These are phyloP conservation scores for Schizopygopsis pylzovi DNA, from an alignment of 2,797 vertebrate species.

Conservation along the genomic window DNA sequence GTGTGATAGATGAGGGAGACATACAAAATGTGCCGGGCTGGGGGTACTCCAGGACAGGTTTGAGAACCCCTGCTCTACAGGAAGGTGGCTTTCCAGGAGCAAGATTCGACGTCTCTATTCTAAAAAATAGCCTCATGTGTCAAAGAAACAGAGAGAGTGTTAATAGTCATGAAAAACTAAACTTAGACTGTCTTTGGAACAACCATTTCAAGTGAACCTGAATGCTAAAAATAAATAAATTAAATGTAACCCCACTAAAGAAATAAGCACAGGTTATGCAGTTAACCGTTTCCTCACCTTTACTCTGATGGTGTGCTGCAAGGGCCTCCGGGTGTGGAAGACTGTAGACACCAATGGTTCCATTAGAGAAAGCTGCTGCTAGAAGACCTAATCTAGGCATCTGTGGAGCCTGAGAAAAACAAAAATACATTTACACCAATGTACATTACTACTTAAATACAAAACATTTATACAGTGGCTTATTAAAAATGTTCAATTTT, in stretches of 20 bases:
- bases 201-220: not conserved
- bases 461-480: not conserved
- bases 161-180: not conserved
- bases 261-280: too few relatives aligned
- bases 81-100: too few relatives aligned
- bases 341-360: constrained; percentile 86
- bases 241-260: not conserved
- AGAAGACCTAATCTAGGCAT: constrained; percentile 90
- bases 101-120: not conserved
- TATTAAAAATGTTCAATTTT: not conserved
- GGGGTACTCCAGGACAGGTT: too few relatives aligned
- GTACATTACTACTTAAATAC: not conserved
- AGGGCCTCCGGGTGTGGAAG: constrained; percentile 89
- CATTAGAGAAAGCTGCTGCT: constrained; percentile 84
- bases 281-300: constrained; percentile 72
- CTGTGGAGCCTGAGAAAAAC: constrained; percentile 75
- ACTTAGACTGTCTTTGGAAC: not conserved
- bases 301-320: constrained; percentile 66
- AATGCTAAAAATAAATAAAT: too few relatives aligned
- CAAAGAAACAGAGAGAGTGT: not conserved
- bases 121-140: not conserved
- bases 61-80: too few relatives aligned
- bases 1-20: too few relatives aligned
- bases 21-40: too few relatives aligned
- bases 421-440: not conserved